These are phyloP conservation scores for Drosophila pectinifera DNA, from an alignment of 1,140 invertebrate genomes.

Conservation along the genomic window DNA sequence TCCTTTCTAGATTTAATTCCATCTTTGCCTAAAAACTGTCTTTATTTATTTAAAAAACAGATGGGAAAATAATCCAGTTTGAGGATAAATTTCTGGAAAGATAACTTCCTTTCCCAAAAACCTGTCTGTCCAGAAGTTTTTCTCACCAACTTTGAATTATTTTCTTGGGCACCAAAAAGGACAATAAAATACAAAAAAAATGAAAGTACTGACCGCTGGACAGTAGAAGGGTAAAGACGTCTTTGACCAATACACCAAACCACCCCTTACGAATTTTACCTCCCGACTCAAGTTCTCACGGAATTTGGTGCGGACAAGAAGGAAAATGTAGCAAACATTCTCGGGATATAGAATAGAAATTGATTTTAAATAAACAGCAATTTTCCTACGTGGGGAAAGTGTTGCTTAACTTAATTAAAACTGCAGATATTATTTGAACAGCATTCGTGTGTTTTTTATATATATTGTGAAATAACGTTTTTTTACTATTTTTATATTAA, in stretches of 20 bases:
- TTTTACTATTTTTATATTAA: too few species aligned
- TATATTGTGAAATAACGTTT: too few species aligned
- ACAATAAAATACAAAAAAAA: slow-evolving; percentile 3
- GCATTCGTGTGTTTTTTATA: too few species aligned
- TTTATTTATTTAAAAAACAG: slow-evolving; percentile 1
- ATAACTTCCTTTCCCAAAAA: not conserved
- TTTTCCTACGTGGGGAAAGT: too few species aligned
- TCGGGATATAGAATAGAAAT: not conserved
- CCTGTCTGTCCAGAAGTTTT: slow-evolving; percentile 14
- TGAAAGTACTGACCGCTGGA: not conserved
- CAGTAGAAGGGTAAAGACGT: not conserved
- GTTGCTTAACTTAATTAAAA: too few species aligned
- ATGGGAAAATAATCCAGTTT: not conserved
- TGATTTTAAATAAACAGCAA: not conserved
- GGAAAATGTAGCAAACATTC: not conserved
- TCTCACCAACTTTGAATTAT: slow-evolving; percentile 11
- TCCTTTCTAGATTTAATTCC: not conserved
- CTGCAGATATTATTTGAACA: too few species aligned
- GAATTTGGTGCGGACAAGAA: not conserved
- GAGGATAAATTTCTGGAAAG: not conserved
- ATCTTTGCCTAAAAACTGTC: not conserved
- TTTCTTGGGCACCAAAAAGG: slow-evolving; percentile 1
- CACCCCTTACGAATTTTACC: not conserved
- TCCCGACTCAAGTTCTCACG: slow-evolving; percentile 1
- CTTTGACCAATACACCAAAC: not conserved